phyloP scores from a whole-genome alignment of 2,888 invertebrate species.

The Aspidapion aeneum region DNA sequence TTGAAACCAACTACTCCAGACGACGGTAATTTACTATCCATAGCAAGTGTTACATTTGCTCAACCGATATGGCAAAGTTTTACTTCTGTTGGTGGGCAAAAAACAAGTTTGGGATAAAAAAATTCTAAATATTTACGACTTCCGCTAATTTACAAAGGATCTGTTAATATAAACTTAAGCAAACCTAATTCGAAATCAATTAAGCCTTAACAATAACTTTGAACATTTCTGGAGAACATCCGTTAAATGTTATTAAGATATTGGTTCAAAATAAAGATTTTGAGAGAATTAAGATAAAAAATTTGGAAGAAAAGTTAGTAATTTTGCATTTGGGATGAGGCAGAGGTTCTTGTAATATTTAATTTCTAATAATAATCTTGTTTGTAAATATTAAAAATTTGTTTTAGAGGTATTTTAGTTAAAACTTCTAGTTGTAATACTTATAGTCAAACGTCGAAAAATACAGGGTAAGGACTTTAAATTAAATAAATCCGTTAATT shows the following conservation, averaged over 20 bases:
- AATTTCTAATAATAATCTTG: too few species aligned
- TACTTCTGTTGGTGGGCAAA: not conserved
- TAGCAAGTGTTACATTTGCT: constrained; percentile 49
- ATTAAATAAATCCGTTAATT: too few species aligned
- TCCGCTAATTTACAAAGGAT: not conserved
- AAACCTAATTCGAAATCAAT: not conserved
- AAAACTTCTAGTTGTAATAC: too few species aligned
- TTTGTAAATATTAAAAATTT: too few species aligned
- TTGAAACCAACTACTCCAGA: constrained; percentile 71
- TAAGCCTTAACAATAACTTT: not conserved
- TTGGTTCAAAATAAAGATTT: not conserved
- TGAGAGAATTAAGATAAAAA: not conserved
- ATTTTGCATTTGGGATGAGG: too few species aligned
- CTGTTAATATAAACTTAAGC: not conserved
- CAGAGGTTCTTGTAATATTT: too few species aligned
- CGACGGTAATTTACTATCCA: constrained; percentile 70
- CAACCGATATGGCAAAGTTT: constrained; percentile 40
- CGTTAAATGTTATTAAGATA: not conserved
- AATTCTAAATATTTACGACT: not conserved
- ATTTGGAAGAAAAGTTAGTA: too few species aligned
- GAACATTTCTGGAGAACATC: not conserved
- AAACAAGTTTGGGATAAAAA: not conserved
- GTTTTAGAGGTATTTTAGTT: too few species aligned
- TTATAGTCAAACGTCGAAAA: too few species aligned
- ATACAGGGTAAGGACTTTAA: too few species aligned